phyloP scores from a whole-genome alignment of 2,797 vertebrate genomes.

The Hozukius guyotensis region DNA sequence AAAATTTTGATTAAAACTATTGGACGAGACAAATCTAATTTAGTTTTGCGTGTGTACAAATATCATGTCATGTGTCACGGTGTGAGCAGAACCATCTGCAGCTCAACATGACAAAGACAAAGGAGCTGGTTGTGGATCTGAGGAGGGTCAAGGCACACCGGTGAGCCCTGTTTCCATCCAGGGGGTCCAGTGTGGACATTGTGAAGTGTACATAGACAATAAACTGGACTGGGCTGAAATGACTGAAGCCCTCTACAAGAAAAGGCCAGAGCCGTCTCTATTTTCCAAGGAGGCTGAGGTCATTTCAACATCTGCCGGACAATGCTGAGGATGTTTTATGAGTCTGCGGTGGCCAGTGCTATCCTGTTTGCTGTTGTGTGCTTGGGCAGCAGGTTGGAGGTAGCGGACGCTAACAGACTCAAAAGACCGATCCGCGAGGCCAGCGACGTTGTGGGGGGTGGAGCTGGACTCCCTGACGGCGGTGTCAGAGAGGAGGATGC shows the following conservation, averaged over 20 bases:
- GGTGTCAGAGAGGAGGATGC: neutral
- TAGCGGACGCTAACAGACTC: neutral
- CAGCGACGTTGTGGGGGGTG: neutral
- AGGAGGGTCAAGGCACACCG: too few relatives aligned
- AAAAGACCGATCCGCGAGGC: neutral
- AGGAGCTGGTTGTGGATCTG: too few relatives aligned
- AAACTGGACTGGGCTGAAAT: neutral
- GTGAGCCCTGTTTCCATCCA: too few relatives aligned
- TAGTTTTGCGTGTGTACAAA: neutral
- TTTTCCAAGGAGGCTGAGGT: too few relatives aligned
- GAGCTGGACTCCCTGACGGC: neutral
- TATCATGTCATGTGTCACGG: neutral
- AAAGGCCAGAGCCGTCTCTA: too few relatives aligned
- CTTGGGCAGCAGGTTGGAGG: neutral
- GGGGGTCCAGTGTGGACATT: too few relatives aligned
- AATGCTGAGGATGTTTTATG: too few relatives aligned
- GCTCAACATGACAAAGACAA: too few relatives aligned
- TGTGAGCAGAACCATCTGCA: too few relatives aligned
- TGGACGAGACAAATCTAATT: neutral
- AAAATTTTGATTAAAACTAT: slow-evolving; percentile 11
- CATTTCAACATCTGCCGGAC: too few relatives aligned
- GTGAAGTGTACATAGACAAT: neutral
- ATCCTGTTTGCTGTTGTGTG: neutral
- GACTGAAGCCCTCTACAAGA: neutral
- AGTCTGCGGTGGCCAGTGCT: neutral